Evolutionary conservation across 2,113 vertebrate species (phyloP).

Genomic region (Arizona elegans): DNA sequence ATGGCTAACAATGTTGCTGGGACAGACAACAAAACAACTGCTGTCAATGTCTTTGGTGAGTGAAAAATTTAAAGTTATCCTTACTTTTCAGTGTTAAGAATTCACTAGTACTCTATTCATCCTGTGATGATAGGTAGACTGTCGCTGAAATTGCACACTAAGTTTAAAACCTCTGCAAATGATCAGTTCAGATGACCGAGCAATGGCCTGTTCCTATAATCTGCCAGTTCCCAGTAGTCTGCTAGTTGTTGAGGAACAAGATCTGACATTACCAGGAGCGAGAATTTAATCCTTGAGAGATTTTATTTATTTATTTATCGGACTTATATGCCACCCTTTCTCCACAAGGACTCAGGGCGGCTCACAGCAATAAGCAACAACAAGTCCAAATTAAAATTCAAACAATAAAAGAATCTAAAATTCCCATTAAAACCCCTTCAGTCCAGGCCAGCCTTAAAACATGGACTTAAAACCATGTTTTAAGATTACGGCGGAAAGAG

Average conservation of each 20-base stretch:
- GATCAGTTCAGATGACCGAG: not conserved
- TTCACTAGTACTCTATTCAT: not conserved
- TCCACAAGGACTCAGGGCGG: too few species aligned
- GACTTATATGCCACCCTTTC: too few species aligned
- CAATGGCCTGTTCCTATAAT: not conserved
- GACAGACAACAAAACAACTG: constrained; percentile 81
- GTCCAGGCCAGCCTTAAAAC: too few species aligned
- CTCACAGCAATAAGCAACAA: too few species aligned
- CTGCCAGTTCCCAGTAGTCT: not conserved
- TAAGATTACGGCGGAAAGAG: too few species aligned
- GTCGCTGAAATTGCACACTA: not conserved
- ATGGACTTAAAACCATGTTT: too few species aligned
- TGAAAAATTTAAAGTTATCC: not conserved
- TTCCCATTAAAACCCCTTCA: too few species aligned
- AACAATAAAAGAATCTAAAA: too few species aligned
- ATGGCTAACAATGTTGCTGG: constrained; percentile 85
- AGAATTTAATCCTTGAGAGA: not conserved
- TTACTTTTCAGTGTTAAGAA: not conserved
- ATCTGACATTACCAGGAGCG: not conserved
- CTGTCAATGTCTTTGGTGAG: constrained; percentile 83
- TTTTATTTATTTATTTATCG: too few species aligned
- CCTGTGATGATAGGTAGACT: not conserved
- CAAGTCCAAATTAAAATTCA: too few species aligned
- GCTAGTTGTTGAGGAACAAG: not conserved
- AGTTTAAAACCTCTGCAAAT: not conserved